phyloP scores from a whole-genome alignment of 2,888 invertebrate genomes.

The Hirudinaria manillensis region DNA sequence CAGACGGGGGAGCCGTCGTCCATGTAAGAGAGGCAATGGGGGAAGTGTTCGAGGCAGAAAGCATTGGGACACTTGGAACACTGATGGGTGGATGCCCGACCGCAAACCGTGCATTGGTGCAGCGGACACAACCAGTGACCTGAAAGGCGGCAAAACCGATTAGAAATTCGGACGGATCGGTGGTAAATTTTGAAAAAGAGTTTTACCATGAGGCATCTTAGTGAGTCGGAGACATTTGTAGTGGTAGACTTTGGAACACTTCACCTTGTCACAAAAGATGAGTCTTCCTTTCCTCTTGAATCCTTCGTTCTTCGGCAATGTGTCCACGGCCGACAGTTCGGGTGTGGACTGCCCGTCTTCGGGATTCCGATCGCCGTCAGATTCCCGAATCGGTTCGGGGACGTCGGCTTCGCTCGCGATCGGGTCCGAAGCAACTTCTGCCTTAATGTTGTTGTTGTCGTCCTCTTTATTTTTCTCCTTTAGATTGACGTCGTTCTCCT shows the following conservation, averaged over 20 bases:
- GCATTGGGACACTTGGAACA: slow-evolving; percentile 59
- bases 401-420: neutral
- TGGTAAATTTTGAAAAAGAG: neutral
- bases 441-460: neutral
- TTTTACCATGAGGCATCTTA: slow-evolving; percentile 52
- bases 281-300: slow-evolving; percentile 55
- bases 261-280: slow-evolving; percentile 57
- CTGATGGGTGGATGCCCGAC: slow-evolving; percentile 53
- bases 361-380: no score
- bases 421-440: neutral
- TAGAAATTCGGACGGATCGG: neutral
- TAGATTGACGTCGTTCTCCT: neutral
- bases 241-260: slow-evolving; percentile 59
- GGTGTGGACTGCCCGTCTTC: neutral
- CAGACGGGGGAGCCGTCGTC: slow-evolving; percentile 33
- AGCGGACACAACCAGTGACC: slow-evolving; percentile 61
- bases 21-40: slow-evolving; percentile 44
- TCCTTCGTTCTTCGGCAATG: slow-evolving; percentile 31
- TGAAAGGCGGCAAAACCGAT: slow-evolving; percentile 43
- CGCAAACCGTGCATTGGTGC: slow-evolving; percentile 60
- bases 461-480: slow-evolving; percentile 10
- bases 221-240: slow-evolving; percentile 56
- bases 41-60: slow-evolving; percentile 53
- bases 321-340: no score
- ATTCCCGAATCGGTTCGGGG: neutral